A percentile compares a stretch with the other conserved stretches of the same genome.
phyloP scores from a whole-genome alignment of 2,797 vertebrate species.

The Schizothorax lantsangensis region DNA sequence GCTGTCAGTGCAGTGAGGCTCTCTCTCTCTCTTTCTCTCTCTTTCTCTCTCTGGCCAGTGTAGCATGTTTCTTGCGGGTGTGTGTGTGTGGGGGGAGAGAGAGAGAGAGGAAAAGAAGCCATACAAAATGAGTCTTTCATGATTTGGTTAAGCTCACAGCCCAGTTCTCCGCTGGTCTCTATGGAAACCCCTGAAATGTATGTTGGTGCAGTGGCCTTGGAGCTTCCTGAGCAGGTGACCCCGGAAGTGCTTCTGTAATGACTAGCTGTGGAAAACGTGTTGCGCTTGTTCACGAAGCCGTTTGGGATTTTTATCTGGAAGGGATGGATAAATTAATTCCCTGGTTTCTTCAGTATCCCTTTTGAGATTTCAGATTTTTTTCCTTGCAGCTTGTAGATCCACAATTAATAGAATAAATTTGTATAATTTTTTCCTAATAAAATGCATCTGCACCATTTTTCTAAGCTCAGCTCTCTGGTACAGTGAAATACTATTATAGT shows the following conservation, averaged over 20 bases:
- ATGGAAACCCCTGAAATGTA: constrained; percentile 82
- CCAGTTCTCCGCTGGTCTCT: constrained; percentile 79
- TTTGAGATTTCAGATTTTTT: not conserved
- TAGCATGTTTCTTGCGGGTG: constrained; percentile 11
- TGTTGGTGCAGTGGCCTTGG: constrained; percentile 73
- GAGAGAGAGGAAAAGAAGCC: constrained; percentile 63
- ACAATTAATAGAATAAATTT: not conserved
- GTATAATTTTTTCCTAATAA: not conserved
- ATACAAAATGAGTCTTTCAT: constrained; percentile 74
- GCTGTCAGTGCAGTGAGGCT: constrained; percentile 56
- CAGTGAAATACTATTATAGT: not conserved
- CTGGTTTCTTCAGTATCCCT: constrained; percentile 2
- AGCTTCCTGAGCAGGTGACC: constrained; percentile 74
- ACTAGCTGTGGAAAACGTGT: constrained; percentile 23
- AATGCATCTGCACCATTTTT: not conserved
- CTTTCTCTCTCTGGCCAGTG: constrained; percentile 47
- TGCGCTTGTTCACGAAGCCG: not conserved
- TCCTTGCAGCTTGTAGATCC: not conserved
- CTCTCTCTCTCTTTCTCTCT: constrained; percentile 56
- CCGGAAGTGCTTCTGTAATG: constrained; percentile 63
- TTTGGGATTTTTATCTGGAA: constrained; percentile 13
- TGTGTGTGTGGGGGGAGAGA: constrained; percentile 52
- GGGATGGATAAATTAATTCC: not conserved
- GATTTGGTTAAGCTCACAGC: constrained; percentile 71
- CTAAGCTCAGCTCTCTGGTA: constrained; percentile 62